Base-by-base conservation (phyloP, 2,888 invertebrate species). In the Galerucella nymphaeae region DNA sequence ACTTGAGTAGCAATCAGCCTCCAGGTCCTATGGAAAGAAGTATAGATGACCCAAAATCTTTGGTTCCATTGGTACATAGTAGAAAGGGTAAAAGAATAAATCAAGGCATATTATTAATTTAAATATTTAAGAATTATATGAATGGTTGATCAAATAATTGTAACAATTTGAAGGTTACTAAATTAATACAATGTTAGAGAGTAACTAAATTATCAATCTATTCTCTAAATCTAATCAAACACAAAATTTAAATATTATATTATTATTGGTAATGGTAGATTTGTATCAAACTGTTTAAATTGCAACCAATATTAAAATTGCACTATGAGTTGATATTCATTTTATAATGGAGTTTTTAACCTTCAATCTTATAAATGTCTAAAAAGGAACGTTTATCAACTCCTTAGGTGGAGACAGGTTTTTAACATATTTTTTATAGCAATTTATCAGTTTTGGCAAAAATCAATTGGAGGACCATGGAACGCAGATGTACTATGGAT, bases 1-100 rank as follows among this genome's bases (percentile, higher is more conserved):
- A 72, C 53, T 55, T 71, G 30, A 38, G 30, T 42, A 53, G 59
- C 16, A 53, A 41, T 13, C 66, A 70, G 13, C 59, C 63, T 30
- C 48, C 68, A 45, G 55, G 53, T n/a, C 72, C 73, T 16, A 18
- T 75, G 20, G 70, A 73, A 38, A 69, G 75, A 50, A 50, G 45
- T 42, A 73, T 76, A 23, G 75, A 73, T 59, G 73, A 76, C 53
- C 75, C 75, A 41, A 61, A 62, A 41, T 67, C 57, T 64, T 72
- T 76, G 50, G 48, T 66, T 45, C 48, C 72, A 14, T 68, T 71
- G 53, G 75, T 75, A 45, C 75, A 75, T 59, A 42, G 59, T 42
- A 70, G 58, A 16, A 73, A 73, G 61, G 73, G 73, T 73, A 73
- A 66, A 62, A 50, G 8, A 8, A 38, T 38, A 38, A 38, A 9